These are phyloP conservation scores for Lutjanus argentimaculatus DNA, from an alignment of 2,797 vertebrate genomes.

Conservation along the genomic window DNA sequence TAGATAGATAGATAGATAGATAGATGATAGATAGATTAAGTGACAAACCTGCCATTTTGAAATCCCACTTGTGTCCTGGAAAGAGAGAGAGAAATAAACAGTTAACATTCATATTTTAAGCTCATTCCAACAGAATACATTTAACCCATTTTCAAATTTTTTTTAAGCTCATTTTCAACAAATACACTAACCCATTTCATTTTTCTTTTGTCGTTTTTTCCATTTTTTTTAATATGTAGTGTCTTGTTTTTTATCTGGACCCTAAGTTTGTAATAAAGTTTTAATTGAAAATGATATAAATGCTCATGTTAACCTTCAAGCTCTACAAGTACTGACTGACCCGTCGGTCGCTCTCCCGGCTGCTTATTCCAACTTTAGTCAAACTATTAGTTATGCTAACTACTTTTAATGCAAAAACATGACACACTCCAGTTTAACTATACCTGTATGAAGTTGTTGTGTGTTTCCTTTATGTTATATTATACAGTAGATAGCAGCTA, in stretches of 20 bases:
- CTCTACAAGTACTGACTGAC: background rate
- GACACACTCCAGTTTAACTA: too few species aligned
- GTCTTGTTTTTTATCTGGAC: too few species aligned
- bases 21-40: constrained; percentile 4
- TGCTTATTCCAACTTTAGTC: constrained; percentile 11
- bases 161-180: background rate
- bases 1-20: background rate
- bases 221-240: too few species aligned
- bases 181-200: background rate
- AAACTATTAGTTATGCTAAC: background rate
- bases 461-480: constrained; percentile 1
- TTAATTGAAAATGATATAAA: background rate
- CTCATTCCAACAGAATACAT: background rate
- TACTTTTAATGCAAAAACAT: background rate
- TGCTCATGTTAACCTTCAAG: background rate
- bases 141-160: background rate
- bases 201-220: background rate
- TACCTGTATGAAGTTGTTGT: background rate
- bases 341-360: background rate
- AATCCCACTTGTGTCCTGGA: constrained; percentile 50
- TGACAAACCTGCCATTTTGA: constrained; percentile 83
- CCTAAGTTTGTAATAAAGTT: too few species aligned
- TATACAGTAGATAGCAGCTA: constrained; percentile 24
- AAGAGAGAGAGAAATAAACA: background rate
- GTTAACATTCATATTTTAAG: background rate